Conservation (phyloP, 2,113 vertebrate genomes). For the Phyllostomus hastatus region DNA sequence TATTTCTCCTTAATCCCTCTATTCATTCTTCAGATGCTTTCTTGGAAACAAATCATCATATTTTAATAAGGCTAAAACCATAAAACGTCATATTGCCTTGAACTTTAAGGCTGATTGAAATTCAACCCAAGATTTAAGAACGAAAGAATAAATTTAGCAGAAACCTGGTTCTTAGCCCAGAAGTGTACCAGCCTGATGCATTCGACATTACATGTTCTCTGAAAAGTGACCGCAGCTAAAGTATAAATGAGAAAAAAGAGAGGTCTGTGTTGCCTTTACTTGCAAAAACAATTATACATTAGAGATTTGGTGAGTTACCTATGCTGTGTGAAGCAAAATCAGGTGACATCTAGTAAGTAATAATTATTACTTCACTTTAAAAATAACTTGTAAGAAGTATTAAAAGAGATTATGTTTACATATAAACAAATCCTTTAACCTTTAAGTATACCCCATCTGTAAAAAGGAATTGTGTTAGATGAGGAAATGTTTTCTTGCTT, state of each 20-base stretch:
- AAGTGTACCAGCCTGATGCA: not conserved
- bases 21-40: constrained; percentile 41
- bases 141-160: constrained; percentile 28
- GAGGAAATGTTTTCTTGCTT: not conserved
- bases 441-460: not conserved
- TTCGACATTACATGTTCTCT: not conserved
- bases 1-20: constrained; percentile 21
- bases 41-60: constrained; percentile 42
- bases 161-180: not conserved
- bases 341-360: not conserved
- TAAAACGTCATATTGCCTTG: not conserved
- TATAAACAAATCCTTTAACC: not conserved
- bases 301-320: not conserved
- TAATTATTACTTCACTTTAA: not conserved
- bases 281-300: not conserved
- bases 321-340: not conserved
- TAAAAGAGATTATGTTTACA: not conserved
- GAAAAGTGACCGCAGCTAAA: constrained; percentile 32
- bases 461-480: not conserved
- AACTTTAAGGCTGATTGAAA: constrained; percentile 41
- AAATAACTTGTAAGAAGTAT: constrained; percentile 22
- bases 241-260: not conserved
- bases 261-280: not conserved
- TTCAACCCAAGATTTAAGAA: constrained; percentile 27
- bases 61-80: constrained; percentile 3